Evolutionary conservation across 1,140 invertebrate genomes (phyloP).

Genomic region (Aphidius ervi): DNA sequence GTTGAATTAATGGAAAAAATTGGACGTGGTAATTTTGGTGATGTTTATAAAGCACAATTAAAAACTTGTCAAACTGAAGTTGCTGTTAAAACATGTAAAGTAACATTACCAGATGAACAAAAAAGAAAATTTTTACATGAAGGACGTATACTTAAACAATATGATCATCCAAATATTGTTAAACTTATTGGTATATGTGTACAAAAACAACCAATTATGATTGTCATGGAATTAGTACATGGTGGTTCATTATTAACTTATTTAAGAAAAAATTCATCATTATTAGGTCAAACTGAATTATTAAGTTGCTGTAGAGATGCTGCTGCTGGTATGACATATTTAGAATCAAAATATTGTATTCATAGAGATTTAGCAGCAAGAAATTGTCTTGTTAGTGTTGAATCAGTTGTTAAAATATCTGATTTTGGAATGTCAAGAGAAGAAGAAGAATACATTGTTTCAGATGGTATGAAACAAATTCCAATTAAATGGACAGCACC

Average conservation of each 20-base stretch:
- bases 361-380: slow-evolving; percentile 92
- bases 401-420: slow-evolving; percentile 91
- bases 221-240: slow-evolving; percentile 96
- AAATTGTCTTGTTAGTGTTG: slow-evolving; percentile 85
- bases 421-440: slow-evolving; percentile 98
- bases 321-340: slow-evolving; percentile 91
- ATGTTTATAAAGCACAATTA: slow-evolving; percentile 88
- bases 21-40: slow-evolving; percentile 94
- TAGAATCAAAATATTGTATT: slow-evolving; percentile 95
- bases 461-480: slow-evolving; percentile 97
- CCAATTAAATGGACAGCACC: slow-evolving; percentile 98
- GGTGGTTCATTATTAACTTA: slow-evolving; percentile 87
- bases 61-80: slow-evolving; percentile 80
- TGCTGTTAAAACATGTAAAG: slow-evolving; percentile 93
- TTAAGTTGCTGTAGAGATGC: slow-evolving; percentile 91
- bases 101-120: slow-evolving; percentile 90
- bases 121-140: slow-evolving; percentile 95
- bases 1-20: slow-evolving; percentile 91
- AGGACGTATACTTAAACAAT: slow-evolving; percentile 92
- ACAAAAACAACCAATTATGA: slow-evolving; percentile 98
- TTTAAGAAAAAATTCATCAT: slow-evolving; percentile 72
- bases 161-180: slow-evolving; percentile 95
- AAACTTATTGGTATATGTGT: slow-evolving; percentile 97
- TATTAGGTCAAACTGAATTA: slow-evolving; percentile 67
- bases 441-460: slow-evolving; percentile 95